A percentile compares a stretch with the other conserved stretches of the same genome.
phyloP scores from a whole-genome alignment of 2,797 vertebrate genomes.

The Chrosomus eos region DNA sequence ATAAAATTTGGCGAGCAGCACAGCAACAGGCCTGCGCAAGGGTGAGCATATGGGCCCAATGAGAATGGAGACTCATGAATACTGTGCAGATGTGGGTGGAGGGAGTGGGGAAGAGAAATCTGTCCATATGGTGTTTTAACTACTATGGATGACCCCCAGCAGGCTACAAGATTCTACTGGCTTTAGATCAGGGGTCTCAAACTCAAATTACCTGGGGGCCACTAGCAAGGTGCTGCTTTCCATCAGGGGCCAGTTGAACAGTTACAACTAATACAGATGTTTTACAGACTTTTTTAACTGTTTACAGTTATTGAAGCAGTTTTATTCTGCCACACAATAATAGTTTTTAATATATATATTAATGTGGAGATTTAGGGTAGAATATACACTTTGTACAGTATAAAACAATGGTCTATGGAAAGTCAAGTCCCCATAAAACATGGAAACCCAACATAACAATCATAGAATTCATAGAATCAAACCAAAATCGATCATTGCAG shows the following conservation, averaged over 20 bases:
- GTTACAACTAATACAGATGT: not conserved
- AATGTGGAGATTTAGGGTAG: too few relatives aligned
- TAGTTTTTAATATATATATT: not conserved
- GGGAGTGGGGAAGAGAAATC: constrained; percentile 64
- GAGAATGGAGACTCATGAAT: constrained; percentile 84
- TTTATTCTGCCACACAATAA: not conserved
- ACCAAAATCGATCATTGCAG: not conserved
- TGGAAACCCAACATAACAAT: not conserved
- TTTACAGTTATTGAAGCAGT: not conserved
- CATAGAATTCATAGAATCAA: not conserved
- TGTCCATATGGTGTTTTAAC: constrained; percentile 69
- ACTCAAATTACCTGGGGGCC: not conserved
- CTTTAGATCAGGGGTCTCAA: constrained; percentile 34
- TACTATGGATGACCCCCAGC: constrained; percentile 66
- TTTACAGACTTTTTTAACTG: not conserved
- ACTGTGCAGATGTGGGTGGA: constrained; percentile 66
- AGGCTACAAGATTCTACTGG: constrained; percentile 55
- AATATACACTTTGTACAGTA: too few relatives aligned
- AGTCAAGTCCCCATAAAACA: too few relatives aligned
- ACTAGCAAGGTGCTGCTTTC: not conserved
- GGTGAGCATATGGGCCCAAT: constrained; percentile 87
- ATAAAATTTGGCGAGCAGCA: constrained; percentile 83
- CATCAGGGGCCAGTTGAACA: not conserved
- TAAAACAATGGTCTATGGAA: too few relatives aligned
- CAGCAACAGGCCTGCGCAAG: constrained; percentile 82